Conservation (phyloP, 2,797 vertebrate genomes). For the Linurgus olivaceus region DNA sequence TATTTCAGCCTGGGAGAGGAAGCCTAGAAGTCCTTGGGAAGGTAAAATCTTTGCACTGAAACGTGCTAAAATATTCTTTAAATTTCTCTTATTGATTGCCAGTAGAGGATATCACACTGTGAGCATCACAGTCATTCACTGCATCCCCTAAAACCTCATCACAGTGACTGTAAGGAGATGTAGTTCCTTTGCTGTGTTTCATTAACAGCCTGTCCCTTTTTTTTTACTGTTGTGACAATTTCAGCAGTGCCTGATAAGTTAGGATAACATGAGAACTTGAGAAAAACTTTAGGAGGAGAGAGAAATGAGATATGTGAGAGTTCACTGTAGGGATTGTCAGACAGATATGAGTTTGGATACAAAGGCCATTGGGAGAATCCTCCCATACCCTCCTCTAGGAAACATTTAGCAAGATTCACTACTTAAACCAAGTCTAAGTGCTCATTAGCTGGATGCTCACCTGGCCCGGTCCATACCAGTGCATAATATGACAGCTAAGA, state of each 20-base stretch:
- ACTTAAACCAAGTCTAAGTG: background rate
- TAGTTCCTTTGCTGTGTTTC: background rate
- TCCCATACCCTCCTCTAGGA: background rate
- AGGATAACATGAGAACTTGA: background rate
- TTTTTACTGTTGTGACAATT: background rate
- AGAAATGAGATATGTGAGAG: background rate
- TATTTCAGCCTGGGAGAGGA: background rate
- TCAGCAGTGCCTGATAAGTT: background rate
- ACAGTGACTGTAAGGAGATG: background rate
- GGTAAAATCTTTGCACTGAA: background rate
- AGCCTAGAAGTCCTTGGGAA: background rate
- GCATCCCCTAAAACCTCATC: background rate
- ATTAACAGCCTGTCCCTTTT: background rate
- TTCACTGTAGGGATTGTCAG: background rate
- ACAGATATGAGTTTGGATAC: background rate
- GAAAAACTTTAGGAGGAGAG: background rate
- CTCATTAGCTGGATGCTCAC: fast-evolving
- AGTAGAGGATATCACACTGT: background rate
- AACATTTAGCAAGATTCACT: background rate
- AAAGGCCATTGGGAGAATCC: background rate
- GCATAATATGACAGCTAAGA: background rate
- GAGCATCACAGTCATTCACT: background rate
- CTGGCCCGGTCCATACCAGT: background rate
- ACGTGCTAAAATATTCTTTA: background rate
- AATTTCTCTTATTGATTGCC: background rate